Conservation (phyloP, 1,140 invertebrate genomes). For the Berghia stephanieae region DNA sequence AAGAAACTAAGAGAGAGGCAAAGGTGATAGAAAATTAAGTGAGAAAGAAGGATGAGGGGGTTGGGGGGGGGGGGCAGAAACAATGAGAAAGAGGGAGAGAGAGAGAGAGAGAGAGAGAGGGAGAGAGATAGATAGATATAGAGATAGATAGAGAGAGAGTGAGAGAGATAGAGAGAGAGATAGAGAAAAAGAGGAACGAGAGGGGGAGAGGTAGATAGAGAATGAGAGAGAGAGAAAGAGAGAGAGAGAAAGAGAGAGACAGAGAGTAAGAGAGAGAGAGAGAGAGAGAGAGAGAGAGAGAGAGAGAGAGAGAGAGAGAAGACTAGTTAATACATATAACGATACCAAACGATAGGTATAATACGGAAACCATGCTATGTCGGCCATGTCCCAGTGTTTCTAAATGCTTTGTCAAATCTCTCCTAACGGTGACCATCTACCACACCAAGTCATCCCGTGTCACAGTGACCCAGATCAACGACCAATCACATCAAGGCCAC, state of each 20-base stretch:
- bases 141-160: neutral
- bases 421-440: too few relatives aligned
- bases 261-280: neutral
- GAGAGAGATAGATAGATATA: neutral
- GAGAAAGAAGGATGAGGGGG: neutral
- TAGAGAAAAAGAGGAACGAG: neutral
- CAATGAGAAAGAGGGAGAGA: neutral
- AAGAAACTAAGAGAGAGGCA: neutral
- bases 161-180: neutral
- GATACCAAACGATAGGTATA: neutral
- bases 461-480: neutral
- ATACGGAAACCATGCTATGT: neutral
- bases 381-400: neutral
- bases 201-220: neutral
- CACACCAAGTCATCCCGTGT: too few relatives aligned
- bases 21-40: neutral
- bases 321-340: neutral
- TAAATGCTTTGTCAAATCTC: neutral
- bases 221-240: neutral
- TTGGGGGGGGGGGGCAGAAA: constrained; percentile 5
- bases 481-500: neutral
- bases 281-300: constrained; percentile 5
- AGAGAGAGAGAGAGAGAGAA: neutral
- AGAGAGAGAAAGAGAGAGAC: neutral
- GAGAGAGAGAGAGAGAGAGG: neutral